Percentiles rank a stretch among this genome's conserved stretches.
Evolutionary conservation across 2,113 vertebrate genomes (phyloP).

Genomic region (Charina bottae): DNA sequence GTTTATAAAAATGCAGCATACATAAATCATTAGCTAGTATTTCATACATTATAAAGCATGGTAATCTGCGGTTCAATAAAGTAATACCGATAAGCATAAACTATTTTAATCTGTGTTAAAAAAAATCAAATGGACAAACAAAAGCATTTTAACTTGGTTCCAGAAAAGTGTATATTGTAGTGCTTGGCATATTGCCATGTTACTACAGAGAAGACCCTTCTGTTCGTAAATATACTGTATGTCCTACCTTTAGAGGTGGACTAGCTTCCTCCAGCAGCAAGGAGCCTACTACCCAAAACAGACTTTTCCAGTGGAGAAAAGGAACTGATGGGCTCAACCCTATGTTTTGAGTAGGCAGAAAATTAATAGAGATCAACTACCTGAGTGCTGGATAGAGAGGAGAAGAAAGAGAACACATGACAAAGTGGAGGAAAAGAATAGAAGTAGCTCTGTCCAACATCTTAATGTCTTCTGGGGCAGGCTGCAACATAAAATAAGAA

Average conservation of each 20-base stretch:
- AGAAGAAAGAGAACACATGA: conserved; percentile 76
- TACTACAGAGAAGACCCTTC: background rate
- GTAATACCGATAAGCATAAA: background rate
- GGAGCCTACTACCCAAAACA: background rate
- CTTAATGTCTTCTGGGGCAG: conserved; percentile 45
- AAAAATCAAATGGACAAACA: background rate
- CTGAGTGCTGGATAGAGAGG: conserved; percentile 82
- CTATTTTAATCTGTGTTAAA: background rate
- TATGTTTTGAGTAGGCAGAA: background rate
- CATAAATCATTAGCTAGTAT: background rate
- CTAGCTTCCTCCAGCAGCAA: background rate
- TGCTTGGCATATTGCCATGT: background rate
- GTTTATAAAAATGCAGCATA: background rate
- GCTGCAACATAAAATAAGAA: conserved; percentile 50
- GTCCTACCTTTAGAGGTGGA: background rate
- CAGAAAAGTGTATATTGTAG: background rate
- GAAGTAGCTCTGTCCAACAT: conserved; percentile 83
- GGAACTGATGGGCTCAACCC: background rate
- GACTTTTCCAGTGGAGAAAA: background rate
- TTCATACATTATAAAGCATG: background rate
- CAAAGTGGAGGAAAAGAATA: conserved; percentile 83
- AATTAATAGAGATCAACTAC: conserved; percentile 69
- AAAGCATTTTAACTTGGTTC: background rate
- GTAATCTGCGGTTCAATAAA: background rate
- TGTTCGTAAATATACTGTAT: background rate